Conservation (phyloP, 2,113 vertebrate genomes). For the Amphiprion percula region DNA sequence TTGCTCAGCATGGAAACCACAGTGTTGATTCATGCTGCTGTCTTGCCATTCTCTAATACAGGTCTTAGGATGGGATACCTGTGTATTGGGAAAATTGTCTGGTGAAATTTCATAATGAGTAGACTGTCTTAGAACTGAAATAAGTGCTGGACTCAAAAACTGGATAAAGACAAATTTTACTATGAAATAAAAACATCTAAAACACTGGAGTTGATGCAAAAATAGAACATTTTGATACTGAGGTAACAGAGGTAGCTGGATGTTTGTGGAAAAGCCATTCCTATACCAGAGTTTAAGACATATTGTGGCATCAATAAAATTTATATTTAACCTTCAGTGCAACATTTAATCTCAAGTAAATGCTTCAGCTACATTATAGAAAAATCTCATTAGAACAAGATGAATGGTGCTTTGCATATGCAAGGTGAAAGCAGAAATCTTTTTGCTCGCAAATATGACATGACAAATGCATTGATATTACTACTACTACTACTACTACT, state of each 20-base stretch:
- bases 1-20: conserved; percentile 61
- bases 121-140: conserved; percentile 27
- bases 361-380: too few species aligned
- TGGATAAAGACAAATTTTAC: background rate
- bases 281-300: too few species aligned
- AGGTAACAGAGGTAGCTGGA: too few species aligned
- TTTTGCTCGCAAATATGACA: background rate
- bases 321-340: too few species aligned
- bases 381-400: too few species aligned
- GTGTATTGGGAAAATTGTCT: conserved; percentile 5
- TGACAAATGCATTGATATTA: background rate
- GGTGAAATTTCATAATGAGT: conserved; percentile 31
- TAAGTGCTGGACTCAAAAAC: background rate
- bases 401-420: background rate
- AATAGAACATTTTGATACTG: too few species aligned
- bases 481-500: background rate
- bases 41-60: conserved; percentile 32
- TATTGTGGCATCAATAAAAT: too few species aligned
- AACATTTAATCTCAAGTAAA: too few species aligned
- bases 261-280: too few species aligned
- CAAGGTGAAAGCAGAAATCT: background rate
- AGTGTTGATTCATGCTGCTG: conserved; percentile 58
- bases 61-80: conserved; percentile 23
- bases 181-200: background rate
- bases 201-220: too few species aligned